These are phyloP conservation scores for Agrotis segetum DNA, from an alignment of 2,888 invertebrate genomes.

Conservation along the genomic window DNA sequence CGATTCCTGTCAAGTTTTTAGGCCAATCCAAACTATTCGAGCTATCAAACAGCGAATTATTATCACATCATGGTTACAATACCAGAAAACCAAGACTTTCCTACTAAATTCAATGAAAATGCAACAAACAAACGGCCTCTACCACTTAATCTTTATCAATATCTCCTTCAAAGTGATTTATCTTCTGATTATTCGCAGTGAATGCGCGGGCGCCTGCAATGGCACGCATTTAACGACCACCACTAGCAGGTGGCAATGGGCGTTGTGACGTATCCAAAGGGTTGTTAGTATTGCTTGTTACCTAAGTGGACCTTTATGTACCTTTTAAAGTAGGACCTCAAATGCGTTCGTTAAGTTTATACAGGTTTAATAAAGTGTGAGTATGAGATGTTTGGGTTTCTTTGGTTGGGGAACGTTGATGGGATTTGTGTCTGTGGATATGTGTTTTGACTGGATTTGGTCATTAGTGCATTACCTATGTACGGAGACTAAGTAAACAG, in stretches of 20 bases:
- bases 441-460: too few species aligned
- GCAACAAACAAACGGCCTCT: slow-evolving; percentile 51
- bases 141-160: slow-evolving; percentile 40
- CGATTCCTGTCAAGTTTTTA: too few species aligned
- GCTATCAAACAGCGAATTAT: background rate
- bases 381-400: slow-evolving; percentile 24
- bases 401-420: slow-evolving; percentile 1
- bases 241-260: slow-evolving; percentile 73
- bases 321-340: slow-evolving; percentile 68
- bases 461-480: too few species aligned
- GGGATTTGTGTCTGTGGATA: background rate
- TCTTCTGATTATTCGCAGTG: slow-evolving; percentile 59
- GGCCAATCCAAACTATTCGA: background rate
- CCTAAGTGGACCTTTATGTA: slow-evolving; percentile 68
- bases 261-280: slow-evolving; percentile 63
- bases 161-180: slow-evolving; percentile 59
- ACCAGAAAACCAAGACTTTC: background rate
- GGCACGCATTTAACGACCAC: slow-evolving; percentile 74
- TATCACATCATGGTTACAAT: background rate
- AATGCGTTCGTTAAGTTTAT: slow-evolving; percentile 57
- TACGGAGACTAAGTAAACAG: too few species aligned
- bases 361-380: slow-evolving; percentile 38
- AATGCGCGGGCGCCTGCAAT: slow-evolving; percentile 64
- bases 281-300: slow-evolving; percentile 79
- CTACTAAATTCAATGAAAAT: background rate